Evolutionary conservation across 2,888 invertebrate species (phyloP), one percentile per base, ranked within the genome.

Genomic region (Caradrina clavipalpis): DNA sequence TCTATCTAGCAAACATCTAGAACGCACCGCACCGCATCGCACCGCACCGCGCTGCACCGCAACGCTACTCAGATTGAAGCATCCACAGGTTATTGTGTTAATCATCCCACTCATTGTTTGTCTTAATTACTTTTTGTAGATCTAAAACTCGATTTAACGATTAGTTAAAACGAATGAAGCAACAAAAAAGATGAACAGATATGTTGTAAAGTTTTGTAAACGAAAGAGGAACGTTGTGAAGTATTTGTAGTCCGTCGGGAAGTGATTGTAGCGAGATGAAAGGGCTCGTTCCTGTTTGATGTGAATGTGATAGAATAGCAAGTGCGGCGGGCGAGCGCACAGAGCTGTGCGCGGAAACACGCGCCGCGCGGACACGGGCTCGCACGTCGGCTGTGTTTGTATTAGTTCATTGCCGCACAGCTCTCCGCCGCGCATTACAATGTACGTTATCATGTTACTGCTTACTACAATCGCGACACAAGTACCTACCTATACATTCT

Each of bases 281-380:
- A 82, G 83, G 76, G 81, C 74, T 59, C 55, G 64, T 69, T 85
- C 85, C 81, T 80, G 82, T 82, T 85, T 85, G 82, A 83, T 77
- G 74, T 85, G 67, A 49, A 51, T 39, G 61, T 75, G 79, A 75
- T 69, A 26, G 76, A 61, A 63, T 70, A 50, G 82, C 70, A 49
- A 78, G 81, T 57, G 83, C 51, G 64, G 62, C 64, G 79, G 13
- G 49, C 59, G 79, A 56, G 69, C 57, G 42, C 42, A 81, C 73
- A 81, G 84, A 76, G 11, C 54, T n/a, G 22, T 10, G 47, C 56
- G 11, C 53, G 50, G 56, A 13, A 62, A 77, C 73, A 81, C 77
- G 6, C 11, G 70, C 17, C 76, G 17, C 26, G 26, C 26, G 26
- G 26, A 26, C 26, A 26, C 26, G 26, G 35, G 7, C 35, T 35